Conservation (phyloP, 2,797 vertebrate species). For the Pyrocephalus nanus region DNA sequence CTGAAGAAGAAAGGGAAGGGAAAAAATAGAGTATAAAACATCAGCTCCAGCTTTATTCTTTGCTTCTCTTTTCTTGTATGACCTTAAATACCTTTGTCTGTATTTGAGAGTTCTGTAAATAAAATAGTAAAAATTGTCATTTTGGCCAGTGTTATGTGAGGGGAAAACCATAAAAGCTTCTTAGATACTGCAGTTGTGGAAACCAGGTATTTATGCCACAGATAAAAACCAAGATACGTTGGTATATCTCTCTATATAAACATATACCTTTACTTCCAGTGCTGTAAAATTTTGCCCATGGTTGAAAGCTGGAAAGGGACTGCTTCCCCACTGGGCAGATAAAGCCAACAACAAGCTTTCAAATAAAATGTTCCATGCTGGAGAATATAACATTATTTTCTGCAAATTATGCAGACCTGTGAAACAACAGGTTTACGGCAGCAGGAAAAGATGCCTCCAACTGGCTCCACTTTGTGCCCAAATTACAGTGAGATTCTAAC, state of each 20-base stretch:
- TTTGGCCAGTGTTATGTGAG: not conserved
- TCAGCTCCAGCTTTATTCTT: not conserved
- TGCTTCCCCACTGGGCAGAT: not conserved
- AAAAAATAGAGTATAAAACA: accelerated
- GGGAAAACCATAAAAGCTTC: not conserved
- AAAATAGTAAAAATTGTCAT: not conserved
- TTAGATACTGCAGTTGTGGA: not conserved
- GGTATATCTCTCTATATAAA: not conserved
- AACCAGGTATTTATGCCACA: not conserved
- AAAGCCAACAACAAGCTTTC: not conserved
- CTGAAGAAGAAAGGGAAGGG: not conserved
- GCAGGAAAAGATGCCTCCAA: not conserved
- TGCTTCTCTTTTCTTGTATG: not conserved
- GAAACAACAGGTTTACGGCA: not conserved
- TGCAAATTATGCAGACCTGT: not conserved
- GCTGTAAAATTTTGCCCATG: not conserved
- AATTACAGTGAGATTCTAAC: not conserved
- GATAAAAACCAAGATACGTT: not conserved
- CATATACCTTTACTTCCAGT: not conserved
- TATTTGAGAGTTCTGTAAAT: not conserved
- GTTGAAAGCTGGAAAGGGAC: not conserved
- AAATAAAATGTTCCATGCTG: not conserved
- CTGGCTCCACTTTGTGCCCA: not conserved
- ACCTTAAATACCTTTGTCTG: not conserved
- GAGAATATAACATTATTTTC: not conserved